phyloP scores from a whole-genome alignment of 2,888 invertebrate species.

The Rotaria socialis region DNA sequence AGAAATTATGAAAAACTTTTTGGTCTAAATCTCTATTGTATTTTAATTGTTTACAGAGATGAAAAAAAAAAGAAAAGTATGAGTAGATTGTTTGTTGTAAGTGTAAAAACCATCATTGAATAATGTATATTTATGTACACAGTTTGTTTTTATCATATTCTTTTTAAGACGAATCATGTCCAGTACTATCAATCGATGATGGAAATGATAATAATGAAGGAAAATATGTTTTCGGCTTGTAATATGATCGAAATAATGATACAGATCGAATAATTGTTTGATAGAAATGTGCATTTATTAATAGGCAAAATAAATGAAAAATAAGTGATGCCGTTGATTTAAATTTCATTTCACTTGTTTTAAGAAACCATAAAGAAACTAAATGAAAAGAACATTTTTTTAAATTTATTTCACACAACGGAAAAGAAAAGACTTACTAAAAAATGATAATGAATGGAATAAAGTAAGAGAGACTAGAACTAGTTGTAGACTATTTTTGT shows the following conservation, averaged over 20 bases:
- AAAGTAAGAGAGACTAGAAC: background rate
- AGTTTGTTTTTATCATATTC: background rate
- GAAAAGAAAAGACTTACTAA: background rate
- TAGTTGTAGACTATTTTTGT: background rate
- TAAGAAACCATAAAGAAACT: background rate
- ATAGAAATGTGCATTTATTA: slow-evolving; percentile 5
- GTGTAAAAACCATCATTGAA: no score
- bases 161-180: background rate
- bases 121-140: background rate
- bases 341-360: background rate
- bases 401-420: background rate
- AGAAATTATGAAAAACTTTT: no score
- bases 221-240: background rate
- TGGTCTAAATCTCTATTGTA: no score
- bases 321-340: background rate
- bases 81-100: no score
- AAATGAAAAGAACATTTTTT: background rate
- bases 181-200: background rate
- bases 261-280: slow-evolving; percentile 5
- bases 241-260: background rate
- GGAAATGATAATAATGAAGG: background rate
- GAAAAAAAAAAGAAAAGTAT: no score
- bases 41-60: no score
- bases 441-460: background rate
- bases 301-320: background rate